phyloP scores from a whole-genome alignment of 1,140 invertebrate species.

The Condylostylus longicornis region DNA sequence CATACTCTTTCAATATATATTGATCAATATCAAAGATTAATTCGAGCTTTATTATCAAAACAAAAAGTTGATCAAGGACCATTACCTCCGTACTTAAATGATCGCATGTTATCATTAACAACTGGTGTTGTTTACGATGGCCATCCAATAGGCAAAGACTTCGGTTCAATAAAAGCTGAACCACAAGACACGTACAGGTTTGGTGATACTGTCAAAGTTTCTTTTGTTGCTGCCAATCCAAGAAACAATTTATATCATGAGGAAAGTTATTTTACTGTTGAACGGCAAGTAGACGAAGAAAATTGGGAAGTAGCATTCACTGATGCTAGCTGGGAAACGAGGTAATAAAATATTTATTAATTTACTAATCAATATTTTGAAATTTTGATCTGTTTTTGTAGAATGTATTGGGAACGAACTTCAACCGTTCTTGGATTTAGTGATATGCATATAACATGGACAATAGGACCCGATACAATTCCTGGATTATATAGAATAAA shows the following conservation, averaged over 20 bases:
- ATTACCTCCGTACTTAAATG: slow-evolving; percentile 50
- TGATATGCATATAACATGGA: slow-evolving; percentile 58
- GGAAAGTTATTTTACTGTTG: slow-evolving; percentile 55
- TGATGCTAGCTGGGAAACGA: slow-evolving; percentile 79
- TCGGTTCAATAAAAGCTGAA: slow-evolving; percentile 58
- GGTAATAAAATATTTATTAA: slow-evolving; percentile 32
- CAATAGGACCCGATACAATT: slow-evolving; percentile 44
- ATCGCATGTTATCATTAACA: slow-evolving; percentile 55
- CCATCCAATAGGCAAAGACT: slow-evolving; percentile 49
- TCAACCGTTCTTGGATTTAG: slow-evolving; percentile 57
- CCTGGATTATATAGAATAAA: slow-evolving; percentile 63
- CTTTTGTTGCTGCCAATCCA: slow-evolving; percentile 71
- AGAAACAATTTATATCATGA: slow-evolving; percentile 67
- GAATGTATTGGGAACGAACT: slow-evolving; percentile 57
- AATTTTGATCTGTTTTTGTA: slow-evolving; percentile 30
- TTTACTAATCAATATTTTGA: slow-evolving; percentile 1
- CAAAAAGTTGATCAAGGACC: slow-evolving; percentile 46
- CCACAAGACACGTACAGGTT: slow-evolving; percentile 41
- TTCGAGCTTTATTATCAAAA: slow-evolving; percentile 46
- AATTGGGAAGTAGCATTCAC: slow-evolving; percentile 59
- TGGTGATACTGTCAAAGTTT: slow-evolving; percentile 49
- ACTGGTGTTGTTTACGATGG: slow-evolving; percentile 68
- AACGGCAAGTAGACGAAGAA: slow-evolving; percentile 39
- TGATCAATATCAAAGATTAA: slow-evolving; percentile 56
- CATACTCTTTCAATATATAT: slow-evolving; percentile 75